These are phyloP conservation scores for Ramphastos sulfuratus DNA, from an alignment of 2,113 vertebrate genomes.

Conservation along the genomic window DNA sequence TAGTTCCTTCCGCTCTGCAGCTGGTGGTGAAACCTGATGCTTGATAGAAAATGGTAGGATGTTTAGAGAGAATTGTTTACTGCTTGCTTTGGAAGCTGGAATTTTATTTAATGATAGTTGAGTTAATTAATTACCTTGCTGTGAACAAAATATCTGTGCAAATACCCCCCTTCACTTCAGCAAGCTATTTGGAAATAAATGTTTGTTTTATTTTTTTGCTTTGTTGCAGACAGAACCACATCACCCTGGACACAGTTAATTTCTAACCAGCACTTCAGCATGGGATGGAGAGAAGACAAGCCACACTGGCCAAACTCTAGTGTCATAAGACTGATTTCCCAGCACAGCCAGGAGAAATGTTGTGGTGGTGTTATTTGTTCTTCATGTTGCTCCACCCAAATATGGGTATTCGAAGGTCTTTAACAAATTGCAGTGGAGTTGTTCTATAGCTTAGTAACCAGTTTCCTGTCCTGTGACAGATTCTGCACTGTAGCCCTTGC, in stretches of 20 bases:
- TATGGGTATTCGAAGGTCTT: background rate
- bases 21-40: background rate
- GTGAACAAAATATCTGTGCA: background rate
- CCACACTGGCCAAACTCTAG: background rate
- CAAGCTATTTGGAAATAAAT: background rate
- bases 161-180: background rate
- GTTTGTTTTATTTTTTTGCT: background rate
- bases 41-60: background rate
- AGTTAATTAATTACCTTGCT: background rate
- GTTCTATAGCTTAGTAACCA: background rate
- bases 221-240: background rate
- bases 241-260: background rate
- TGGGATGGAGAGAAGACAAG: background rate
- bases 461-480: rapidly evolving
- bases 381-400: background rate
- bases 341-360: background rate
- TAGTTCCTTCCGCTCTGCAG: background rate
- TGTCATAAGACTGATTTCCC: background rate
- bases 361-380: background rate
- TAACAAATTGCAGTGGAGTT: background rate
- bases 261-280: background rate
- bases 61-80: background rate
- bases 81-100: background rate
- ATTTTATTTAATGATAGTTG: background rate
- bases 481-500: background rate